Evolutionary conservation across 2,888 invertebrate species (phyloP).

Genomic region (Synergus itoensis): DNA sequence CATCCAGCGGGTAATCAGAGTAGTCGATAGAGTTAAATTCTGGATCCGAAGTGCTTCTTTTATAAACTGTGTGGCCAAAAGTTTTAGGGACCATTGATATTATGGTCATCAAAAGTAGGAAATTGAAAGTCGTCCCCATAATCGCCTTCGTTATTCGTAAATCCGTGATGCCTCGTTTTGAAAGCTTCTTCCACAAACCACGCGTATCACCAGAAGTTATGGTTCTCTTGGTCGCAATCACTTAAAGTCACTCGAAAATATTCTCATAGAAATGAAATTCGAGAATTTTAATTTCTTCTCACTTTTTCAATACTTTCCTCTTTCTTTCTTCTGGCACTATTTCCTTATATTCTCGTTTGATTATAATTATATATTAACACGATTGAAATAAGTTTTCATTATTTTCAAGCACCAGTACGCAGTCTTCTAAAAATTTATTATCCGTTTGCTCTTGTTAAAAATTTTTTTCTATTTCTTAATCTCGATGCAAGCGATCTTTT

Average conservation of each 20-base stretch:
- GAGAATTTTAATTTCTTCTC: background rate
- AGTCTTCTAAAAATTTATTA: conserved; percentile 7
- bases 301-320: background rate
- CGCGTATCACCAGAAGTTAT: background rate
- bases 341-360: background rate
- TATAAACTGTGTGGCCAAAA: conserved; percentile 2
- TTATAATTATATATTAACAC: background rate
- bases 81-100: conserved; percentile 3
- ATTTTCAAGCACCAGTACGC: background rate
- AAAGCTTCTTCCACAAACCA: background rate
- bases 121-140: conserved; percentile 17
- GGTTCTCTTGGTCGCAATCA: background rate
- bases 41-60: conserved; percentile 11
- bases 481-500: conserved; percentile 6
- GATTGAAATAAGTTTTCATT: background rate
- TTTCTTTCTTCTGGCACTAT: background rate
- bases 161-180: conserved; percentile 15
- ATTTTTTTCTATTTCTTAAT: background rate
- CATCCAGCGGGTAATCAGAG: conserved; percentile 12
- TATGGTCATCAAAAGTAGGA: background rate
- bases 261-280: background rate
- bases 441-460: conserved; percentile 4
- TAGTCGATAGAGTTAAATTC: conserved; percentile 20
- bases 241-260: background rate
- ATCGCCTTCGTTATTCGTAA: conserved; percentile 23